phyloP scores from a whole-genome alignment of 2,113 vertebrate genomes.

The Cynopterus brachyotis region DNA sequence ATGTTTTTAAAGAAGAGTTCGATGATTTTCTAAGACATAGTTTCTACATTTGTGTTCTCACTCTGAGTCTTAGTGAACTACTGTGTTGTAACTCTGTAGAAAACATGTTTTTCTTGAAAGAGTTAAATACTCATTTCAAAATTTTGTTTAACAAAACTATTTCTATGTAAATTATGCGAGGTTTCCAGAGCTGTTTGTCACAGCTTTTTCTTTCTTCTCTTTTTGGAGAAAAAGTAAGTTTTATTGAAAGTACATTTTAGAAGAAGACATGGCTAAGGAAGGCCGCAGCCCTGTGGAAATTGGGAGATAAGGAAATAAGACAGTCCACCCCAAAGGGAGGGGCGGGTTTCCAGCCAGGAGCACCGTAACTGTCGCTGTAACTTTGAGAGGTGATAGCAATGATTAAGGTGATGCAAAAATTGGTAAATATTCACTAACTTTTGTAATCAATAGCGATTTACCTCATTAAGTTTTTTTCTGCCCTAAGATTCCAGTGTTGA shows the following conservation, averaged over 20 bases:
- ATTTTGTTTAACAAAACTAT: conserved; percentile 6
- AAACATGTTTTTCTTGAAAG: conserved; percentile 43
- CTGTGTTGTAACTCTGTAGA: neutral
- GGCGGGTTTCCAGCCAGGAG: neutral
- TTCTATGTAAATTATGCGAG: neutral
- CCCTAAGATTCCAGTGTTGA: neutral
- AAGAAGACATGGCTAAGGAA: too few species aligned
- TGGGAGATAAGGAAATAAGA: too few species aligned
- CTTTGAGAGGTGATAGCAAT: neutral
- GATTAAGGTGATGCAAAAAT: conserved; percentile 3
- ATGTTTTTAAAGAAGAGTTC: conserved; percentile 34
- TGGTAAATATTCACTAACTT: neutral
- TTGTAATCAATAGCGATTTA: neutral
- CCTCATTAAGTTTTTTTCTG: neutral
- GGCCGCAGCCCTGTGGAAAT: too few species aligned
- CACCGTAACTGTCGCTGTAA: neutral
- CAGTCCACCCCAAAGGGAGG: too few species aligned
- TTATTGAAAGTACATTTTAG: too few species aligned
- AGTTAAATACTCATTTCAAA: conserved; percentile 1
- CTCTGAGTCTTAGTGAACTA: neutral
- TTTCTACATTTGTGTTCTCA: neutral
- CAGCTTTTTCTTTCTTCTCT: neutral
- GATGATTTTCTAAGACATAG: neutral
- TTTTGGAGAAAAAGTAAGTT: too few species aligned
- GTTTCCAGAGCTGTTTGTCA: conserved; percentile 1